Conservation (phyloP, 2,797 vertebrate species). For the Sebastes iracundus region DNA sequence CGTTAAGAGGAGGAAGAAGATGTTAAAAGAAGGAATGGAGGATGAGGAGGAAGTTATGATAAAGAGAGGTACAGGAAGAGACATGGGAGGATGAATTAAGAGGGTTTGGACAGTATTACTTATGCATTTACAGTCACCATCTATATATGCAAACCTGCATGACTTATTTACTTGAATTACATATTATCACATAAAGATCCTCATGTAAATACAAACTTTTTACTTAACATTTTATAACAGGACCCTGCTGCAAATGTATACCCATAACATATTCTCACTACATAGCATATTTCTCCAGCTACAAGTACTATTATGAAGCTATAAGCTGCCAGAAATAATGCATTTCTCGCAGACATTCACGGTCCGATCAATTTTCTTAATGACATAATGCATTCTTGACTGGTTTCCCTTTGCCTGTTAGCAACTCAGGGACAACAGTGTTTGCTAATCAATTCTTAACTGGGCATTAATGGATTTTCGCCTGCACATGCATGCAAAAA, state of each 20-base stretch:
- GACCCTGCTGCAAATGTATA: neutral
- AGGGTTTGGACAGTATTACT: neutral
- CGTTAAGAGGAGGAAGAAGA: neutral
- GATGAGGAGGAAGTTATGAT: neutral
- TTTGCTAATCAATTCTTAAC: slow-evolving; percentile 54
- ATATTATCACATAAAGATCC: neutral
- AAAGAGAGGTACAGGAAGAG: neutral
- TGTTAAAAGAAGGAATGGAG: neutral
- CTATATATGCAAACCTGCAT: neutral
- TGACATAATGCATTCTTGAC: slow-evolving; percentile 73
- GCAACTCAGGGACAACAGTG: slow-evolving; percentile 17
- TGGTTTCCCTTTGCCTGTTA: slow-evolving; percentile 49
- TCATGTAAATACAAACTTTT: neutral
- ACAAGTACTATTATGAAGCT: slow-evolving; percentile 1
- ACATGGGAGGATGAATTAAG: neutral
- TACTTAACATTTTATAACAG: neutral
- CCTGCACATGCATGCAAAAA: slow-evolving; percentile 5
- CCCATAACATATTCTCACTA: neutral
- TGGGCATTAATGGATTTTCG: slow-evolving; percentile 56
- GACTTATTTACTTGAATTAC: neutral
- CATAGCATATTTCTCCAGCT: neutral
- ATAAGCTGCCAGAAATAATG: slow-evolving; percentile 37
- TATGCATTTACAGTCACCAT: neutral
- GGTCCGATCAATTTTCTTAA: slow-evolving; percentile 72
- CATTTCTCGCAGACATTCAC: slow-evolving; percentile 43